Conservation (phyloP, 2,888 invertebrate genomes). For the Ormyrus rosae region DNA sequence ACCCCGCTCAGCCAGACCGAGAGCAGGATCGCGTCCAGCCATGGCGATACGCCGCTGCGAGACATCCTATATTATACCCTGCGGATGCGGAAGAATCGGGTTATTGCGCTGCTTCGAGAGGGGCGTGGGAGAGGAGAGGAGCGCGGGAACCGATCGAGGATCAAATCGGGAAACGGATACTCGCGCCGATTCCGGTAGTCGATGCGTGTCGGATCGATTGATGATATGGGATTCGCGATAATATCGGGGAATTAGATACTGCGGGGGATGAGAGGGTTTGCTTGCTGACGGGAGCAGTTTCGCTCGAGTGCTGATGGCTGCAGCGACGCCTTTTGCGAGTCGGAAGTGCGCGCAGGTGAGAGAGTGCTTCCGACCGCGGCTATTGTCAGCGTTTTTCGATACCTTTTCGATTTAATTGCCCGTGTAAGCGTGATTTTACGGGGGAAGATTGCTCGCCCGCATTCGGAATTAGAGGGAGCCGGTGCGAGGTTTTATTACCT, state of each 20-base stretch:
- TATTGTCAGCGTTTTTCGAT: too few relatives aligned
- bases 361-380: not conserved
- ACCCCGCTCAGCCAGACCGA: conserved; percentile 20
- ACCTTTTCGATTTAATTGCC: too few relatives aligned
- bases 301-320: not conserved
- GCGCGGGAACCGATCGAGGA: conserved; percentile 13
- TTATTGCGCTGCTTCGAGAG: not conserved
- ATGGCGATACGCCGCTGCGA: conserved; percentile 23
- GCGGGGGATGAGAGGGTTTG: not conserved
- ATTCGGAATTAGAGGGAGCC: too few relatives aligned
- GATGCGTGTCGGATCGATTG: not conserved
- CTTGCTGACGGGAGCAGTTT: not conserved
- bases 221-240: conserved; percentile 2
- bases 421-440: too few relatives aligned
- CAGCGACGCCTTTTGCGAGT: not conserved
- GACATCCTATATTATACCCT: conserved; percentile 21
- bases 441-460: too few relatives aligned
- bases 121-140: not conserved
- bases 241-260: conserved; percentile 1
- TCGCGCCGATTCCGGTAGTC: not conserved
- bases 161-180: conserved; percentile 28
- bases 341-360: not conserved
- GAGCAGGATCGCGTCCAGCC: conserved; percentile 21
- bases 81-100: not conserved
- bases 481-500: too few relatives aligned